Conservation (phyloP, 2,797 vertebrate genomes). For the Vespertilio murinus region DNA sequence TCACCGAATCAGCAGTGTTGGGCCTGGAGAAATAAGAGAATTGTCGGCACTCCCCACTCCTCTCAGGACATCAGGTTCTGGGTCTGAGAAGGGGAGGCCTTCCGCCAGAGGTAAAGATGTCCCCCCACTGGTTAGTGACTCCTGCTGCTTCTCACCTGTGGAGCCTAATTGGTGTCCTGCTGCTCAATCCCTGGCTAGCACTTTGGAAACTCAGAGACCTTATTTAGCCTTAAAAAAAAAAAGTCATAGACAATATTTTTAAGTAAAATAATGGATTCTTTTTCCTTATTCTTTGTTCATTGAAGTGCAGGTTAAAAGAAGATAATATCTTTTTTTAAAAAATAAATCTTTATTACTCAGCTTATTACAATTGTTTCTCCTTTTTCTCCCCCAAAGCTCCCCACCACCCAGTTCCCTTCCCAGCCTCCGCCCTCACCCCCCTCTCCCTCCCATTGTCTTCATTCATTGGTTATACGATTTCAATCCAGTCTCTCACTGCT, state of each 20-base stretch:
- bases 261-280: not conserved
- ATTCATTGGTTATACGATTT: too few relatives aligned
- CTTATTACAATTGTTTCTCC: too few relatives aligned
- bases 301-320: not conserved
- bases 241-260: not conserved
- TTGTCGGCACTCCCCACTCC: not conserved
- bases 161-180: not conserved
- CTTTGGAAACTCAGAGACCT: not conserved
- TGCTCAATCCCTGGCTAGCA: not conserved
- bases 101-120: not conserved
- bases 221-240: not conserved
- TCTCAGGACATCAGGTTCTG: not conserved
- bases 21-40: not conserved
- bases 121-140: not conserved
- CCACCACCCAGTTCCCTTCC: too few relatives aligned
- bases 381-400: too few relatives aligned
- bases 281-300: slow-evolving; percentile 11
- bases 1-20: not conserved
- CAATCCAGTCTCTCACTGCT: too few relatives aligned
- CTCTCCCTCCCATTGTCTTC: too few relatives aligned
- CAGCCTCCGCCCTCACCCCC: too few relatives aligned
- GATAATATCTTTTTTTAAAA: not conserved
- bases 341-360: too few relatives aligned
- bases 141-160: not conserved
- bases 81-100: not conserved